Evolutionary conservation across 2,797 vertebrate genomes (phyloP).

Genomic region (Melopsittacus undulatus): DNA sequence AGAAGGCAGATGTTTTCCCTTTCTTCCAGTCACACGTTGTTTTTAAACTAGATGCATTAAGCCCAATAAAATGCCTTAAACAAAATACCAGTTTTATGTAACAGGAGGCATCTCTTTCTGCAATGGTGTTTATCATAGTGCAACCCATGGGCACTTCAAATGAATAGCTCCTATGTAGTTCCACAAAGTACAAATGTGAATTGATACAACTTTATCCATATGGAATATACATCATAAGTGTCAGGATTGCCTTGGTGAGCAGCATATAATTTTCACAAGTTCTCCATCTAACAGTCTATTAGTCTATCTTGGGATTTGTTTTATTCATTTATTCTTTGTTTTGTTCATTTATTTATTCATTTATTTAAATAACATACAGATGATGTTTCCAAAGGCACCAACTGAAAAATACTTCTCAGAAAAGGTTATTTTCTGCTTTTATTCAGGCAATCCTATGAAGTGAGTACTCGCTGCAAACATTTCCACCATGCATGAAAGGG

Average conservation of each 20-base stretch:
- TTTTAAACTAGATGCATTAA: constrained; percentile 53
- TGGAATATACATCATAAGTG: background rate
- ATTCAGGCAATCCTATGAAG: background rate
- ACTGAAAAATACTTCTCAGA: background rate
- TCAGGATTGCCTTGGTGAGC: background rate
- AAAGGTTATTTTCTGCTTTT: background rate
- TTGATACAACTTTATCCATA: background rate
- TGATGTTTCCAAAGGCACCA: background rate
- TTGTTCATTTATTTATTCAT: background rate
- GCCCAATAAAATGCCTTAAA: background rate
- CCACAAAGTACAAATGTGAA: background rate
- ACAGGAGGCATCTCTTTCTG: background rate
- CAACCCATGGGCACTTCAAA: background rate
- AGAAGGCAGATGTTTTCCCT: constrained; percentile 62
- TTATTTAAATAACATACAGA: background rate
- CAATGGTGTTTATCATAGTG: background rate
- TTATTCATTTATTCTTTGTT: background rate
- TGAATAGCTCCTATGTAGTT: background rate
- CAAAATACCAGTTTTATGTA: background rate
- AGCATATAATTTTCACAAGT: background rate
- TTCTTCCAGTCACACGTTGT: constrained; percentile 32
- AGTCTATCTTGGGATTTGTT: background rate
- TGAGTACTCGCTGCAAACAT: background rate
- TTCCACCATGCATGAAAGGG: background rate
- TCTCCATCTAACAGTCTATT: background rate